Conservation (phyloP, 2,113 vertebrate species). For the Holacanthus passer region DNA sequence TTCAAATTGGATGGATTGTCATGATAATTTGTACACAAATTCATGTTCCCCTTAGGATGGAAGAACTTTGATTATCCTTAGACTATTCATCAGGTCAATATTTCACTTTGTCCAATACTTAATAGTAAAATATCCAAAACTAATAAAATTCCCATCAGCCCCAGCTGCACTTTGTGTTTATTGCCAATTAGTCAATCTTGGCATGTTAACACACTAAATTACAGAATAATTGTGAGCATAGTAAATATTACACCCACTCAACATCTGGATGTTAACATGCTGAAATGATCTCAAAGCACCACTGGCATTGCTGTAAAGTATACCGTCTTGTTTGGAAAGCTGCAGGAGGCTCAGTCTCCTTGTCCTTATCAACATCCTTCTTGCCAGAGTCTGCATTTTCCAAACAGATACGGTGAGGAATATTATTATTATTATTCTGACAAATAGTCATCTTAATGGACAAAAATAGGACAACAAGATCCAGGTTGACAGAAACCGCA, state of each 20-base stretch:
- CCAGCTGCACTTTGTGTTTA: not conserved
- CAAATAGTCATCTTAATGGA: not conserved
- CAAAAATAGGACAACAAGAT: not conserved
- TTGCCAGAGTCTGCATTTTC: not conserved
- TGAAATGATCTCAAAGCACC: not conserved
- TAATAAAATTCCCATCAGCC: not conserved
- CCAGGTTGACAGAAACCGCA: not conserved
- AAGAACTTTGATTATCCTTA: not conserved
- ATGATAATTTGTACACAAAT: not conserved
- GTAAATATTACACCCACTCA: not conserved
- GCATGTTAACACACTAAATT: not conserved
- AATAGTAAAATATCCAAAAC: not conserved
- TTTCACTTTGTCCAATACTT: not conserved
- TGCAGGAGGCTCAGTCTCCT: not conserved
- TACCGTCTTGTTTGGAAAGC: not conserved
- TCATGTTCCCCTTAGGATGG: not conserved
- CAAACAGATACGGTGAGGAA: not conserved
- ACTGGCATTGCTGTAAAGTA: not conserved
- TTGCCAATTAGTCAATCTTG: too few species aligned
- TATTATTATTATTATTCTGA: not conserved
- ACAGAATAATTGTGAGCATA: not conserved
- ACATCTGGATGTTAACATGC: not conserved
- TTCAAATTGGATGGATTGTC: not conserved
- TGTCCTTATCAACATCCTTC: not conserved
- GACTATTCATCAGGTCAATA: not conserved